phyloP scores from a whole-genome alignment of 2,797 vertebrate genomes.

The Neosilurus mollespiculum region DNA sequence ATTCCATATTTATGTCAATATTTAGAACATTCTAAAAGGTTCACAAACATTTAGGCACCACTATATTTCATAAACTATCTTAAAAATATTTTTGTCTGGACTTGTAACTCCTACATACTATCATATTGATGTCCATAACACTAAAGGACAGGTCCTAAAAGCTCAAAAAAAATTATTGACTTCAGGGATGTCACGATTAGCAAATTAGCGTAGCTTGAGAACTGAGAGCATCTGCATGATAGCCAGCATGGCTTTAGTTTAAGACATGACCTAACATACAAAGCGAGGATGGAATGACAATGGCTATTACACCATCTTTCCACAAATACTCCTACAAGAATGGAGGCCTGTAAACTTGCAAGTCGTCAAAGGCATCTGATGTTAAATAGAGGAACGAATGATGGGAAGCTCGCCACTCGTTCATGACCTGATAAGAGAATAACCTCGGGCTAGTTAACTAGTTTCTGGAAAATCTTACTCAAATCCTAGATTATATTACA shows the following conservation, averaged over 20 bases:
- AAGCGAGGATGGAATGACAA: slow-evolving; percentile 60
- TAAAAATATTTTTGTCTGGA: background rate
- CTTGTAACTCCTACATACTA: background rate
- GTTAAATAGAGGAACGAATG: background rate
- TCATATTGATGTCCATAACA: background rate
- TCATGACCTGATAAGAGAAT: background rate
- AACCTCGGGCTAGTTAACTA: background rate
- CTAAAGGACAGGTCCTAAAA: background rate
- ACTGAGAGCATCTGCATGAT: background rate
- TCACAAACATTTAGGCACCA: no score
- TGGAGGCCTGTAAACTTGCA: slow-evolving; percentile 29
- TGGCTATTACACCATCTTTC: slow-evolving; percentile 40
- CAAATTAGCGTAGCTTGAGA: background rate
- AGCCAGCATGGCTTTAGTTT: slow-evolving; percentile 20
- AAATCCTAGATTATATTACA: no score
- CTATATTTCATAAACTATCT: background rate
- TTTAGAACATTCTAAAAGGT: no score
- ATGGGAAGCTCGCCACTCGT: background rate
- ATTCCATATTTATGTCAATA: no score
- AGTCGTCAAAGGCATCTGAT: slow-evolving; percentile 26
- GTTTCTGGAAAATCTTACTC: background rate
- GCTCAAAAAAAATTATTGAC: background rate
- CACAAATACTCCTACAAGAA: slow-evolving; percentile 44
- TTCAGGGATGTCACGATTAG: background rate
- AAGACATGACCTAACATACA: slow-evolving; percentile 28